Evolutionary conservation across 1,140 invertebrate genomes (phyloP), one percentile per base, ranked within the genome.

Genomic region (Portunus trituberculatus): DNA sequence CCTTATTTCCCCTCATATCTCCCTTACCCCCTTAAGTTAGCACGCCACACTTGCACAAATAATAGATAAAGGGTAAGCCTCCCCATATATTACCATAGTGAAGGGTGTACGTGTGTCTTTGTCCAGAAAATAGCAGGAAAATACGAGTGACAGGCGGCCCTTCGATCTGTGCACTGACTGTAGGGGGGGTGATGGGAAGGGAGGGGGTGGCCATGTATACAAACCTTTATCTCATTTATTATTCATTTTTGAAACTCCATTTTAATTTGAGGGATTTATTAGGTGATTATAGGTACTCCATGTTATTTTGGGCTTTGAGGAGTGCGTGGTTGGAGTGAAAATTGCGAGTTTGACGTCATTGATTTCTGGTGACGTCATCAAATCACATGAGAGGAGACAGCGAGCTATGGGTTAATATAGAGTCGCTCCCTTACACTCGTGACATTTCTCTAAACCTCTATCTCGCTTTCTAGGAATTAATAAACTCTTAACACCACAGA

Each of bases 151-250:
- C 67, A 76, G 67, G 0, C 52, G 48, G 6, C 14, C 59, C 93
- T 94, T 94, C 93, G 93, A 94, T 94, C 93, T 94, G 93, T 89
- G 48, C 84, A 90, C 86, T 94, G 86, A 94, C 67, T 86, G 39
- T 31, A 89, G 93, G 6, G 25, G 32, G 87, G 31, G 46, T 0
- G 87, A 29, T 8, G 31, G 87, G 31, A 12, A 10, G 32, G n/a
- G 67, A n/a, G 52, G 20, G 52, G 8, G 84, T 39, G 83, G 39
- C 14, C 31, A 93, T 93, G 93, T 93, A 94, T 89, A 94, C 93
- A 94, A 94, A 94, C 84, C 46, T 90, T 20, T 46, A 16, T 10
- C n/a, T 52, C n/a, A 14, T 14, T 48, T 20, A 48, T 48, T 39
- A 12, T 6, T 4, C 0, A n/a, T 48, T 90, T 28, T 48, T 90